Percentiles rank a stretch among this genome's conserved stretches.
These are phyloP conservation scores for Parnassius apollo DNA, from an alignment of 2,888 invertebrate species.

Conservation along the genomic window DNA sequence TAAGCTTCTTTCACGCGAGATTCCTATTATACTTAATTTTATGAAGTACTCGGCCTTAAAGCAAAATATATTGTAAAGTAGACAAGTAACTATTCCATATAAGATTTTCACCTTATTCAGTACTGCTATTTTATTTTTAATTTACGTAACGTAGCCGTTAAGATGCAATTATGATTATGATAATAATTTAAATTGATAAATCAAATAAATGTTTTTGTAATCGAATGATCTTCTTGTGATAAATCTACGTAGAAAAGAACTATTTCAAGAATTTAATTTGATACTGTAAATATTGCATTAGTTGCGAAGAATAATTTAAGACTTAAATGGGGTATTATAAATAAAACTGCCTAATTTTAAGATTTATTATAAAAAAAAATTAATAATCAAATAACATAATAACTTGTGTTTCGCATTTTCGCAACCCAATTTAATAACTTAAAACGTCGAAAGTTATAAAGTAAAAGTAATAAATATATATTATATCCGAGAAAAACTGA, in stretches of 20 bases:
- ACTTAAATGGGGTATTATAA: slow-evolving; percentile 29
- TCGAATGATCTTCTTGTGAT: slow-evolving; percentile 33
- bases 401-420: background rate
- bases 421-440: too few species aligned
- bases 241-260: slow-evolving; percentile 26
- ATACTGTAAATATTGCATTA: slow-evolving; percentile 53
- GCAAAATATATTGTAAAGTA: slow-evolving; percentile 2
- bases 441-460: too few species aligned
- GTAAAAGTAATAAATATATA: too few species aligned
- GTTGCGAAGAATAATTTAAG: slow-evolving; percentile 28
- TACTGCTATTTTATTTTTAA: slow-evolving; percentile 5
- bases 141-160: slow-evolving; percentile 1
- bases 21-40: slow-evolving; percentile 55
- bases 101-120: slow-evolving; percentile 2
- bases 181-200: background rate
- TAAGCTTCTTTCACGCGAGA: slow-evolving; percentile 49
- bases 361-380: background rate
- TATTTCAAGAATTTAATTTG: slow-evolving; percentile 41
- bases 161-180: background rate
- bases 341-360: slow-evolving; percentile 1
- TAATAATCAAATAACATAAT: slow-evolving; percentile 4
- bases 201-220: slow-evolving; percentile 6
- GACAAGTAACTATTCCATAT: background rate
- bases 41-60: slow-evolving; percentile 12
- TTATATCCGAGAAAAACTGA: too few species aligned